phyloP scores from a whole-genome alignment of 1,140 invertebrate species.

The Ceratosolen fusciceps region DNA sequence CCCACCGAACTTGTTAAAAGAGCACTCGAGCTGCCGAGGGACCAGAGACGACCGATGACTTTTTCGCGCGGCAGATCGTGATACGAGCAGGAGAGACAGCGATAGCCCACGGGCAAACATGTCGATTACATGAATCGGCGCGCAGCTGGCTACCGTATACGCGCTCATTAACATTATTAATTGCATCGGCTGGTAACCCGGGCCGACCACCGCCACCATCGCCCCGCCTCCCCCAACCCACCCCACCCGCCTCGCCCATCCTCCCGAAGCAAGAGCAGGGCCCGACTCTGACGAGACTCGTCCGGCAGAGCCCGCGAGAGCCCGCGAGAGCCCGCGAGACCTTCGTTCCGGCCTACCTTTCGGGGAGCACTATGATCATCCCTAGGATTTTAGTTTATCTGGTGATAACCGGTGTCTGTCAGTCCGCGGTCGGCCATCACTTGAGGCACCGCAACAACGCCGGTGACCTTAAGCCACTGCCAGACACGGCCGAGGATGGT shows the following conservation, averaged over 20 bases:
- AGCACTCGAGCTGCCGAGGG: constrained; percentile 46
- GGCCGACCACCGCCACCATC: too few relatives aligned
- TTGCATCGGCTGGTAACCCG: too few relatives aligned
- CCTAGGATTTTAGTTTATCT: neutral
- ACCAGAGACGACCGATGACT: constrained; percentile 50
- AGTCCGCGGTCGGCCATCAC: constrained; percentile 26
- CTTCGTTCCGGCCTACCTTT: neutral
- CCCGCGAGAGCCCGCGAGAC: too few relatives aligned
- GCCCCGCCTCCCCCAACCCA: too few relatives aligned
- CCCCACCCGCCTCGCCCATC: too few relatives aligned
- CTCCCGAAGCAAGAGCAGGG: too few relatives aligned
- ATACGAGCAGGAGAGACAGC: neutral
- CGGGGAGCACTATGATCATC: neutral
- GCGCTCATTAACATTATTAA: neutral
- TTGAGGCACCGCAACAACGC: constrained; percentile 35
- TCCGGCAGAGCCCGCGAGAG: too few relatives aligned
- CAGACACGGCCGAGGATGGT: neutral
- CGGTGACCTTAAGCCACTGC: neutral
- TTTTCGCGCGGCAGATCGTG: constrained; percentile 48
- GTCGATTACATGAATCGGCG: constrained; percentile 34
- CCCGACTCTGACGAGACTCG: too few relatives aligned
- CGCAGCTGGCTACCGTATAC: constrained; percentile 1
- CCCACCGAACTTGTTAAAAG: constrained; percentile 50
- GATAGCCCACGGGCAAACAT: constrained; percentile 15
- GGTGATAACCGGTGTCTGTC: neutral